These are phyloP conservation scores for Ptiloglossa arizonensis DNA, from an alignment of 1,140 invertebrate species.

Conservation along the genomic window DNA sequence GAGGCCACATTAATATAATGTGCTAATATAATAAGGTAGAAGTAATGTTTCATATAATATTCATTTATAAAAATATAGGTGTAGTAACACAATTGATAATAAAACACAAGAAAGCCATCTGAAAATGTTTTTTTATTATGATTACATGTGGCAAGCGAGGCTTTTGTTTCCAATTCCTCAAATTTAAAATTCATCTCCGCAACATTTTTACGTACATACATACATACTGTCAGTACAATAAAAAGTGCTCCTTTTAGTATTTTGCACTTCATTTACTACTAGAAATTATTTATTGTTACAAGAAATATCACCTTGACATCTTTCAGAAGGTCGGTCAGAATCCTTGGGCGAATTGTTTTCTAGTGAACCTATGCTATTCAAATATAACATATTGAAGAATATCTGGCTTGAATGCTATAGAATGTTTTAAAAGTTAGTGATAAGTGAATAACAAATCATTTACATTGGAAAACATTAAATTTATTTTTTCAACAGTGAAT, in stretches of 20 bases:
- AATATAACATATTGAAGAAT: conserved; percentile 54
- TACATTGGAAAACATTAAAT: conserved; percentile 48
- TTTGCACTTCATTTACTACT: conserved; percentile 62
- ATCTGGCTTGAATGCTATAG: conserved; percentile 51
- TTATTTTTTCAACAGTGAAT: conserved; percentile 51
- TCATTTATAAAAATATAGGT: conserved; percentile 12
- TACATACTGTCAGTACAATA: conserved; percentile 65
- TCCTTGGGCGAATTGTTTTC: conserved; percentile 55
- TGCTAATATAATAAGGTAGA: neutral
- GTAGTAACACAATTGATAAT: conserved; percentile 15
- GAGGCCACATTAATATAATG: neutral
- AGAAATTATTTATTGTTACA: conserved; percentile 62
- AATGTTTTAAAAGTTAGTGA: conserved; percentile 37
- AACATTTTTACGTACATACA: conserved; percentile 65
- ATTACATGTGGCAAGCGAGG: conserved; percentile 72
- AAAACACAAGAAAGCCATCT: conserved; percentile 55
- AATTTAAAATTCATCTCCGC: conserved; percentile 64
- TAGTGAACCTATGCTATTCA: conserved; percentile 55
- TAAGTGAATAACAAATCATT: conserved; percentile 55
- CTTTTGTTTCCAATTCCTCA: conserved; percentile 71
- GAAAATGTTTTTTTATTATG: conserved; percentile 70
- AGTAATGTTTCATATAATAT: neutral
- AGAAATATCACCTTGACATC: conserved; percentile 57
- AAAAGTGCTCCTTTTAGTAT: conserved; percentile 58
- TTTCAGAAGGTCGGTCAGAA: conserved; percentile 48